Evolutionary conservation across 64 coral and sea anemone species (phyloP), one percentile per base, ranked within the genome.

Genomic region (Astreopora myriophthalma): DNA sequence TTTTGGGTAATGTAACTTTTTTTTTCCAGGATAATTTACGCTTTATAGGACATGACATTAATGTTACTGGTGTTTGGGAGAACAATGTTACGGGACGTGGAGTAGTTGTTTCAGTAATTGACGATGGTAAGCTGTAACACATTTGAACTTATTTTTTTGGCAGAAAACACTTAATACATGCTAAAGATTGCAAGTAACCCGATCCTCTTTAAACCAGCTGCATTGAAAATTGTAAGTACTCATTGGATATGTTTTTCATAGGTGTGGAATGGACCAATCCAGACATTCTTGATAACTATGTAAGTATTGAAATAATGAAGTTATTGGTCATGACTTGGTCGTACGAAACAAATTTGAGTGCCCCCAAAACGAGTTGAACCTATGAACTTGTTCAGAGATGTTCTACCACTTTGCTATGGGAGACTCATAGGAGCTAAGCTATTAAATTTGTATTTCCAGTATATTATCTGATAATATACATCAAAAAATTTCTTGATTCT

Each of bases 191-290:
- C n/a, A n/a, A 46, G 42, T 46, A 46, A 46, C 11, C 5, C 42
- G 11, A 46, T 46, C 5, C 42, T 46, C 42, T 58, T 8, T 16
- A 8, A 8, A 58, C 8, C 34, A 27, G 76, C 10, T 49, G 42
- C 48, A 83, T 62, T 31, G 14, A 33, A 57, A n/a, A n/a, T n/a
- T 61, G 49, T 3, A 85, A 38, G 40, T 60, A 62, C 17, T 12
- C 34, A 28, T 23, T 69, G 42, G 8, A 46, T 42, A 20, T 91
- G 10, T 68, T 34, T 75, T 42, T 62, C 38, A 8, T 63, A 98
- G 96, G 96, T 57, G 93, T 98, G 51, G 96, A 98, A 34, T 98
- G 96, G 96, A 98, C 96, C 85, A 98, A 98, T 69, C 96, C 96
- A 36, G 96, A 98, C 68, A 98, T 98, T 58, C 87, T 98, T 86